Percentiles rank a stretch among this genome's conserved stretches.
Conservation (phyloP, 2,113 vertebrate genomes). For the Pyxicephalus adspersus region DNA sequence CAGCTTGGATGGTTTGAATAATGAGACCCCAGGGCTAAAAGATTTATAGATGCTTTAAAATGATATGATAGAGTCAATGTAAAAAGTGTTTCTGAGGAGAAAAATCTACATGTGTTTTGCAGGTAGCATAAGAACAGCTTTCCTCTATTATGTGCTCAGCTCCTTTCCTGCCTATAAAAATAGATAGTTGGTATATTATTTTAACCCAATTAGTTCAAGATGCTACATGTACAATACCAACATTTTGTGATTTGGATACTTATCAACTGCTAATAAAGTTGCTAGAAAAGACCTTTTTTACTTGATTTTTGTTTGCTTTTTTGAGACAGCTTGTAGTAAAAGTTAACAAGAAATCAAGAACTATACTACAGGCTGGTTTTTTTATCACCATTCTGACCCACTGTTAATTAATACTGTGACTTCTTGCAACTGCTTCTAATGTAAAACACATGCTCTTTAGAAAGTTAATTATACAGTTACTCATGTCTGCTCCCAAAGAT, state of each 20-base stretch:
- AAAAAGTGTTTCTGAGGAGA: conserved; percentile 45
- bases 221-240: not conserved
- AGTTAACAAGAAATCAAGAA: conserved; percentile 2
- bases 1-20: conserved; percentile 56
- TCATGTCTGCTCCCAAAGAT: conserved; percentile 12
- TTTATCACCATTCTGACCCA: conserved; percentile 30
- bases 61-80: conserved; percentile 48
- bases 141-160: conserved; percentile 16
- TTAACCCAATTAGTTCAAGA: conserved; percentile 9
- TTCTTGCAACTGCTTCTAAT: conserved; percentile 11
- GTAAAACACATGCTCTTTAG: conserved; percentile 39
- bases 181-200: not conserved
- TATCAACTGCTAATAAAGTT: conserved; percentile 1
- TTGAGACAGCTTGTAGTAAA: not conserved
- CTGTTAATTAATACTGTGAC: conserved; percentile 45
- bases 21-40: conserved; percentile 54
- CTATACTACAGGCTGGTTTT: conserved; percentile 13
- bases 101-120: conserved; percentile 41
- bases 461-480: conserved; percentile 38
- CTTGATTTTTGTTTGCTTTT: not conserved
- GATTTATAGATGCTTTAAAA: conserved; percentile 57
- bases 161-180: conserved; percentile 16
- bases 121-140: conserved; percentile 30
- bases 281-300: conserved; percentile 5
- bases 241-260: not conserved